Evolutionary conservation across 1,140 invertebrate genomes (phyloP).

Genomic region (Lamellibrachia luymesi): DNA sequence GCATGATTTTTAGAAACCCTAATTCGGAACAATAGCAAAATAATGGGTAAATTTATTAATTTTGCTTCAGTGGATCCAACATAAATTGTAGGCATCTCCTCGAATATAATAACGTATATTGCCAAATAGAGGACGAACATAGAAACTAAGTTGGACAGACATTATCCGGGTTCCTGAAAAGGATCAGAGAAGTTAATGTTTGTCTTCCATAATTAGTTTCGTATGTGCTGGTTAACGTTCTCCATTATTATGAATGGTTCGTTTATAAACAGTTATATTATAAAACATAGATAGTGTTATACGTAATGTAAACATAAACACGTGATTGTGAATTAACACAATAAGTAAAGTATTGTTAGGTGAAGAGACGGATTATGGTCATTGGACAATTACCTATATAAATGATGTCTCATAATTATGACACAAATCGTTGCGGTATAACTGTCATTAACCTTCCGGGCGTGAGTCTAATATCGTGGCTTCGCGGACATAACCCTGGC

Average conservation of each 20-base stretch:
- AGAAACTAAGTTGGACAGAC: background rate
- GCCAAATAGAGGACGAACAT: background rate
- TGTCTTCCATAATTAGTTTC: too few relatives aligned
- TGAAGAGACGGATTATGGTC: background rate
- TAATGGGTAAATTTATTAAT: background rate
- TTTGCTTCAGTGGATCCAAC: background rate
- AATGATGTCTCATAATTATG: background rate
- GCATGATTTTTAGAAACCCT: background rate
- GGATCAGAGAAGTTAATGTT: too few relatives aligned
- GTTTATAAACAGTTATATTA: too few relatives aligned
- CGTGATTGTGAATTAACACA: background rate
- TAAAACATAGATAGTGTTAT: too few relatives aligned
- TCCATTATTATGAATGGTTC: background rate
- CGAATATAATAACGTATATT: background rate
- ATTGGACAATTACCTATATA: background rate
- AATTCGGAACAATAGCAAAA: background rate
- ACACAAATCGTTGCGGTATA: background rate
- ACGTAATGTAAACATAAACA: background rate
- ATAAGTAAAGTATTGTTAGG: background rate
- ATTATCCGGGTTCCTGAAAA: background rate
- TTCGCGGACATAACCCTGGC: background rate
- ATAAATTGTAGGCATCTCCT: background rate
- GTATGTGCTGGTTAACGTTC: background rate
- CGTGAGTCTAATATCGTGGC: background rate
- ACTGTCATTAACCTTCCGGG: background rate